Base-by-base conservation (phyloP, 2,113 vertebrate genomes). In the Marcusenius ussheri region DNA sequence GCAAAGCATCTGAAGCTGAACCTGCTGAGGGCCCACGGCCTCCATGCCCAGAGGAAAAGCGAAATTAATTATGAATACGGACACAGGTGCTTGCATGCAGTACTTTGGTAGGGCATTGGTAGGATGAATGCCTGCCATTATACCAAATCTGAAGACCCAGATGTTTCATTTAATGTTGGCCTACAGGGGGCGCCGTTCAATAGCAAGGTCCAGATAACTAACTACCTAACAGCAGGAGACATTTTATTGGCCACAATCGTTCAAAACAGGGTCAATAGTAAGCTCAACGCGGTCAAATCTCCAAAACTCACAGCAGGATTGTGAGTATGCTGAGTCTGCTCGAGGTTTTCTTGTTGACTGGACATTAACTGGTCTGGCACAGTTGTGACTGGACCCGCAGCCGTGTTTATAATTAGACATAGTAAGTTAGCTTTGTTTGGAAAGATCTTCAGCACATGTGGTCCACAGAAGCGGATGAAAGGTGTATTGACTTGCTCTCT, bases 291-390 rank as follows among this genome's bases (percentile, higher is more conserved):
- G 74, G 74, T 80, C 31, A 80, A 80, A 80, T 31, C 31, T 80
- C 74, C 35, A 70, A 31, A 70, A 31, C 10, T 70, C 62, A 70
- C 62, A 70, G 62, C 62, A 70, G 62, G 62, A 11, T 11, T 70
- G 9, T 70, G 27, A 13, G 62, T 42, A 8, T 80, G 31, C 74
- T 42, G 74, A 39, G n/a, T 77, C 35, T 77, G 11, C 35, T 66
- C n/a, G 9, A 70, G 62, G 13, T 80, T 39, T 80, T 80, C 17
- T 80, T 80, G 74, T 80, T 42, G 74, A 80, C 74, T 80, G 35
- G 74, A 80, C 74, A 80, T 80, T 80, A 80, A 80, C 74, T 80
- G 74, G 35, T 80, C 74, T 80, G 74, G 13, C 74, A 17, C 74
- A 39, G 74, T 35, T 42, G 35, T 80, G 74, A 39, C 35, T 17